Base-by-base conservation (phyloP, 2,888 invertebrate species). In the Amphimallon solstitiale region DNA sequence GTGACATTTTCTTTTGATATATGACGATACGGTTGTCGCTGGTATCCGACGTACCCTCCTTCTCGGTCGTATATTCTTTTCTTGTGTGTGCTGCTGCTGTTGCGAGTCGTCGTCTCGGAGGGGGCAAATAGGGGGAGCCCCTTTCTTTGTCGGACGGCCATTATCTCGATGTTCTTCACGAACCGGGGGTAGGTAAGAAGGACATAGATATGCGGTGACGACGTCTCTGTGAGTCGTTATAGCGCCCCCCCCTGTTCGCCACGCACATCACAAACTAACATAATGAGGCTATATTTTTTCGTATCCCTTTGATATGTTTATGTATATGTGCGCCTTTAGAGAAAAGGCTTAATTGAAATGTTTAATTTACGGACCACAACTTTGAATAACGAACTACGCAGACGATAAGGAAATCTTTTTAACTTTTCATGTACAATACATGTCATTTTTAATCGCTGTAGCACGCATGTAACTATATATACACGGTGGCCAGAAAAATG, bases 11-110 rank as follows among this genome's bases (percentile, higher is more conserved):
- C 65, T 46, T 61, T 61, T 65, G 65, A 65, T 59, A 65, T 65
- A 65, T 65, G 65, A 46, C 65, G 60, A 65, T 65, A 65, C 65
- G 65, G 65, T 65, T 65, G 65, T 65, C 65, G 48, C 6, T 60
- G 61, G 65, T 52, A 65, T 65, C 61, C 65, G 65, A 51, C 65
- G 52, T 51, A 61, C 60, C 64, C 65, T 65, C 65, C 60, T 35
- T 12, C 38, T 35, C 38, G 45, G 29, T 29, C 29, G 29, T 29
- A 29, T 29, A 29, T 29, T 59, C 54, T 23, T 48, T 56, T 46
- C 48, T 56, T 56, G 43, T 23, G n/a, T 21, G 21, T 38, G 49
- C 34, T 19, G 19, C 14, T 23, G 5, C 2, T n/a, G 19, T 7
- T 17, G 9, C 29, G 29, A 29, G 7, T 5, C n/a, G n/a, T n/a